Percentiles rank a stretch among this genome's conserved stretches.
Conservation (phyloP, 2,113 vertebrate genomes). For the Turdus rufiventris region DNA sequence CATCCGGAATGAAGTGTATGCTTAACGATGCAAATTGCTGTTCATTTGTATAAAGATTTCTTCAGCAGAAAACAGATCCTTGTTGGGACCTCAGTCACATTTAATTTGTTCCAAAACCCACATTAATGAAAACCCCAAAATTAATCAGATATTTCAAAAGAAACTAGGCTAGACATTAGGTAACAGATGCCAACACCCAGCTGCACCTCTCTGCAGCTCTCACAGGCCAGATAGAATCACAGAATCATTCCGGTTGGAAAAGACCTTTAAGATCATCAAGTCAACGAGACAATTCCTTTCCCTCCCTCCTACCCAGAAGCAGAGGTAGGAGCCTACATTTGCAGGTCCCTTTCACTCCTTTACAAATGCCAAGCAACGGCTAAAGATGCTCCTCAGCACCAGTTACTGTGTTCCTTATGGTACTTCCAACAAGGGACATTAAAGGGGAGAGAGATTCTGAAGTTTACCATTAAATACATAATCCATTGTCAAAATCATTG, state of each 20-base stretch:
- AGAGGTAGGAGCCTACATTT: not conserved
- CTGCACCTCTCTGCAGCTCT: not conserved
- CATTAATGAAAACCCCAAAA: not conserved
- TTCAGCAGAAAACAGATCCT: not conserved
- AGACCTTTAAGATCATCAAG: not conserved
- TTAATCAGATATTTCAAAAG: not conserved
- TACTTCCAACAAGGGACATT: not conserved
- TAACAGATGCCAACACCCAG: not conserved
- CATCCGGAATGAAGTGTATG: rapidly evolving
- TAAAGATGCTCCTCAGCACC: not conserved
- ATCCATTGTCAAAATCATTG: not conserved
- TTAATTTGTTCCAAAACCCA: slow-evolving; percentile 33
- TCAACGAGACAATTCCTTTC: not conserved
- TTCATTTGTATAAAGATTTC: not conserved
- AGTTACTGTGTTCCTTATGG: not conserved
- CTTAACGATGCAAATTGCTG: not conserved
- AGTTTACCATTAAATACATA: not conserved
- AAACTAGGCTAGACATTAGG: not conserved
- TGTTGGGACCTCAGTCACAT: not conserved
- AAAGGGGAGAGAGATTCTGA: not conserved
- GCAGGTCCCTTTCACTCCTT: not conserved
- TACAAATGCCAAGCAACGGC: not conserved
- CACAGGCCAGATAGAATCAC: not conserved
- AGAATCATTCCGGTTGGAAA: not conserved
- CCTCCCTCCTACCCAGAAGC: not conserved